Evolutionary conservation across 1,140 invertebrate species (phyloP).

Genomic region (Ceratina japonica): DNA sequence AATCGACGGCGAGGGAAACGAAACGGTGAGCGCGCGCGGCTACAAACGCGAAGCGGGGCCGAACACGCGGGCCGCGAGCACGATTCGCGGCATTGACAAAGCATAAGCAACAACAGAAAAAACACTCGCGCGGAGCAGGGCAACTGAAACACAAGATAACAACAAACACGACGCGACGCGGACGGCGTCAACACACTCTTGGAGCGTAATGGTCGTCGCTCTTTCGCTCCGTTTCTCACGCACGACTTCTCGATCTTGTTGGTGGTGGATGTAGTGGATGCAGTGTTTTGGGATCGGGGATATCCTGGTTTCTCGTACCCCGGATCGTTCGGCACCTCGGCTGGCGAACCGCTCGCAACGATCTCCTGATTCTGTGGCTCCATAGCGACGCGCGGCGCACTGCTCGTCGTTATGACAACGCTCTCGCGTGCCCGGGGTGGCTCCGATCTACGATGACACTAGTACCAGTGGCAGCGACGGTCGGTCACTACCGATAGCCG

Average conservation of each 20-base stretch:
- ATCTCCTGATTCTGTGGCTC: constrained; percentile 87
- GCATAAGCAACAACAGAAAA: constrained; percentile 47
- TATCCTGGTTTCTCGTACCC: constrained; percentile 81
- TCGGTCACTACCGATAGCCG: constrained; percentile 41
- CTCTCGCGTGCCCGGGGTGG: constrained; percentile 52
- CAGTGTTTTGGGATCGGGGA: constrained; percentile 21
- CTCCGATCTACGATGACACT: constrained; percentile 30
- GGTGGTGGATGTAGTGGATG: constrained; percentile 58
- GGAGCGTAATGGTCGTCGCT: constrained; percentile 22
- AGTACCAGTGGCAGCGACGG: constrained; percentile 18
- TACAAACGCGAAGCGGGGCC: constrained; percentile 6
- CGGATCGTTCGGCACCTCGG: constrained; percentile 93
- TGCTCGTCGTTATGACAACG: constrained; percentile 57
- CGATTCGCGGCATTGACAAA: constrained; percentile 1
- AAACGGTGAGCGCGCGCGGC: neutral
- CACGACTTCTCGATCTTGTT: constrained; percentile 55
- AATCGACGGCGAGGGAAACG: neutral
- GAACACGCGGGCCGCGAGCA: neutral
- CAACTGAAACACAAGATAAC: constrained; percentile 58
- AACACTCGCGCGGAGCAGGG: constrained; percentile 55
- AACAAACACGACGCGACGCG: constrained; percentile 33
- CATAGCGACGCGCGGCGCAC: constrained; percentile 78
- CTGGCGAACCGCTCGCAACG: constrained; percentile 86
- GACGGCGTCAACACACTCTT: constrained; percentile 58
- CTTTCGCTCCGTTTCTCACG: constrained; percentile 39